phyloP scores from a whole-genome alignment of 1,140 invertebrate species.

The Megathymus violae region DNA sequence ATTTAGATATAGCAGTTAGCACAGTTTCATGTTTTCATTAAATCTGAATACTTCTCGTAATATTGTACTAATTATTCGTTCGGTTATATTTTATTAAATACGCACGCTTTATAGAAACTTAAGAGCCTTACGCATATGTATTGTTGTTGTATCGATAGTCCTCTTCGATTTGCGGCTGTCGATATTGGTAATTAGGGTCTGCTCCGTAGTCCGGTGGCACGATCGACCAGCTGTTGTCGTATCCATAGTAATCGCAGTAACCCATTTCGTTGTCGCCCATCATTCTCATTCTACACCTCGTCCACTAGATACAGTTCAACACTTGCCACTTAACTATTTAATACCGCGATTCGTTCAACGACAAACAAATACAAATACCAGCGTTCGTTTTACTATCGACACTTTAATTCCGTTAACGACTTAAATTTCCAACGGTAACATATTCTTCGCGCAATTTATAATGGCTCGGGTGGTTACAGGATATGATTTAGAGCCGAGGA shows the following conservation, averaged over 20 bases:
- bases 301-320: slow-evolving; percentile 29
- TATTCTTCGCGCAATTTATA: slow-evolving; percentile 9
- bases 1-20: no score
- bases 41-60: no score
- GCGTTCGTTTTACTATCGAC: no score
- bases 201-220: slow-evolving; percentile 87
- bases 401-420: slow-evolving; percentile 36
- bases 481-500: slow-evolving; percentile 15
- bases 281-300: slow-evolving; percentile 78
- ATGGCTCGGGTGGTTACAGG: slow-evolving; percentile 5
- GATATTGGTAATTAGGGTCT: slow-evolving; percentile 61
- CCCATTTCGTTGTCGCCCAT: slow-evolving; percentile 79
- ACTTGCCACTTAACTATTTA: slow-evolving; percentile 30
- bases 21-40: no score
- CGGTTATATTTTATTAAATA: no score
- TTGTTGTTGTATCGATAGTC: slow-evolving; percentile 80
- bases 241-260: slow-evolving; percentile 84
- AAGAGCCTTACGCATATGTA: slow-evolving; percentile 73
- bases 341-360: slow-evolving; percentile 1
- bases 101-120: no score
- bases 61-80: no score
- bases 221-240: slow-evolving; percentile 87
- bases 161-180: slow-evolving; percentile 84
- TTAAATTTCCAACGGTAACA: slow-evolving; percentile 47
- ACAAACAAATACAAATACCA: no score